phyloP scores from a whole-genome alignment of 2,113 vertebrate genomes.

The Podocnemis expansa region DNA sequence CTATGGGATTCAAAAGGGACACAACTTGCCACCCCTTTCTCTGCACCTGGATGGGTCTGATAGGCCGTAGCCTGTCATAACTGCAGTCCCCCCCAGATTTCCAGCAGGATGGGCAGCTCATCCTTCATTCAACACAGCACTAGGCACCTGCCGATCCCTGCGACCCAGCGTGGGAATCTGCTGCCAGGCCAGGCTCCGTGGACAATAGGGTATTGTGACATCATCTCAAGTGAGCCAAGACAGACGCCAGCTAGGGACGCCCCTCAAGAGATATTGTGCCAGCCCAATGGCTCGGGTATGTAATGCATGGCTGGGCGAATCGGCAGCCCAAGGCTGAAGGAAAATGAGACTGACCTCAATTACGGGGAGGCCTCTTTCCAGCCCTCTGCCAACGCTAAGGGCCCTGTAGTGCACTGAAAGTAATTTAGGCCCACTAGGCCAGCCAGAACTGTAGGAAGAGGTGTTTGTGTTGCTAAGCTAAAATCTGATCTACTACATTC shows the following conservation, averaged over 20 bases:
- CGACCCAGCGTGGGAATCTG: background rate
- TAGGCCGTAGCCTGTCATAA: background rate
- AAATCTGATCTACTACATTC: rapidly evolving
- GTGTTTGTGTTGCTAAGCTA: background rate
- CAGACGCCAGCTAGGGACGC: no score
- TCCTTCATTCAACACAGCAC: background rate
- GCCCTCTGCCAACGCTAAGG: background rate
- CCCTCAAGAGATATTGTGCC: rapidly evolving
- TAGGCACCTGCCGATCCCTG: background rate
- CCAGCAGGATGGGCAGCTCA: background rate
- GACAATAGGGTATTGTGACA: background rate
- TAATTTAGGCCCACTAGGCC: background rate
- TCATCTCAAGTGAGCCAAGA: background rate
- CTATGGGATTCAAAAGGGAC: background rate
- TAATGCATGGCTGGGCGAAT: no score
- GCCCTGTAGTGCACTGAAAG: background rate
- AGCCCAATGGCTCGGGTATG: no score
- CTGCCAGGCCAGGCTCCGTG: background rate
- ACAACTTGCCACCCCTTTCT: background rate
- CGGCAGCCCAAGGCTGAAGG: background rate
- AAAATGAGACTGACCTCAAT: background rate
- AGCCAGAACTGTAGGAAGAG: background rate
- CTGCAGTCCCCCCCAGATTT: background rate
- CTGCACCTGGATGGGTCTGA: background rate
- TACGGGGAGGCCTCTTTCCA: background rate